Base-by-base conservation (phyloP, 1,140 invertebrate genomes). In the Calliopsis andreniformis region DNA sequence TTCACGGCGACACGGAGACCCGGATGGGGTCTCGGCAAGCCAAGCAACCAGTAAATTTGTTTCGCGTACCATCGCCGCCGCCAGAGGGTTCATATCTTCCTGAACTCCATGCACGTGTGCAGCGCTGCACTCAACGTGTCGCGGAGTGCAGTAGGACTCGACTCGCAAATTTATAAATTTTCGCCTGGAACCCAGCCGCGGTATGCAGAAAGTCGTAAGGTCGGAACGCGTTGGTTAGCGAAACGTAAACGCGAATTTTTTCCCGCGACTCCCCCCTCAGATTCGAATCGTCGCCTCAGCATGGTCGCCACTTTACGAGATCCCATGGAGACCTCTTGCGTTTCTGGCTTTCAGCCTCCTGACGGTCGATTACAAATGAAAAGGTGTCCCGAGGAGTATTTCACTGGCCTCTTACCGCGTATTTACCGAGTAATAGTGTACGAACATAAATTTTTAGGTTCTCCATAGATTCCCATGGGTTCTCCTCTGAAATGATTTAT, bases 111-210 rank as follows among this genome's bases (percentile, higher is more conserved):
- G 18, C 10, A 16, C 7, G 16, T 32, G 14, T 25, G 30, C 30
- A 35, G 23, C n/a, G 4, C 30, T n/a, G 12, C 20, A 14, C 14
- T 39, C 35, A 10, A 39, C 35, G n/a, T n/a, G n/a, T n/a, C 7
- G n/a, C 42, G 23, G 23, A 18, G 43, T 66, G 30, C 45, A 23
- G 45, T 51, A 51, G 45, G n/a, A 35, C 45, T 66, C 45, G 62
- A 32, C n/a, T 64, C 49, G 62, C 62, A 66, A 30, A 45, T 51
- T 66, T 66, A 25, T 66, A 66, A 49, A 66, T 66, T 66, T 49
- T 35, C 45, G n/a, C 63, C n/a, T 35, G 6, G 5, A 35, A n/a
- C 51, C 23, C 6, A 32, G 14, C 49, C 6, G n/a, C n/a, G 32
- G 2, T 56, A 43, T 35, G 14, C 23, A 14, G 7, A 25, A 10